A percentile compares a stretch with the other conserved stretches of the same genome.
Conservation (phyloP, 2,888 invertebrate species). For the Cerastis leucographa region DNA sequence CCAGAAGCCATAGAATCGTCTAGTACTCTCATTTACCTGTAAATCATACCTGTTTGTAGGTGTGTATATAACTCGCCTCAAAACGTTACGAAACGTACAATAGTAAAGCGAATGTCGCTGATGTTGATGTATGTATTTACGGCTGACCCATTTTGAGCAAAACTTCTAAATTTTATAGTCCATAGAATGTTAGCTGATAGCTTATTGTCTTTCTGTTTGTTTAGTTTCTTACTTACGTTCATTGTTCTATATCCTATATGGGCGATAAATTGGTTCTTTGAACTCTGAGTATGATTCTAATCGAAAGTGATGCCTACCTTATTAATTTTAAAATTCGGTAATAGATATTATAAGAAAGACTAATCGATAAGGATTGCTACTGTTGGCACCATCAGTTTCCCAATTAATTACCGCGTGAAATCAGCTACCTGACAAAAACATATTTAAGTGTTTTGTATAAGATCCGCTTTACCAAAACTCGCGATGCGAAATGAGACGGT, state of each 20-base stretch:
- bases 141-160: conserved; percentile 29
- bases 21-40: neutral
- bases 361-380: neutral
- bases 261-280: conserved; percentile 18
- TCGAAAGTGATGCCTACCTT: neutral
- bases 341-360: neutral
- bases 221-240: neutral
- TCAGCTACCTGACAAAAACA: neutral
- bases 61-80: neutral
- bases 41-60: neutral
- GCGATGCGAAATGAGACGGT: neutral
- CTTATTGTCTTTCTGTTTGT: conserved; percentile 30
- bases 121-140: conserved; percentile 13
- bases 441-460: too few species aligned
- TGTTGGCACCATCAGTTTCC: neutral
- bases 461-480: too few species aligned
- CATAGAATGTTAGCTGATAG: conserved; percentile 16
- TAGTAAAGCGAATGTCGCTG: conserved; percentile 14
- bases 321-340: neutral
- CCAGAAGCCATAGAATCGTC: neutral
- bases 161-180: conserved; percentile 29
- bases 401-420: neutral
- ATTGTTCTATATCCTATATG: conserved; percentile 10
- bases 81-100: conserved; percentile 32
- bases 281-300: neutral